A percentile compares a stretch with the other conserved stretches of the same genome.
These are phyloP conservation scores for Gallinago solitaria DNA, from an alignment of 2,797 vertebrate species.

Conservation along the genomic window DNA sequence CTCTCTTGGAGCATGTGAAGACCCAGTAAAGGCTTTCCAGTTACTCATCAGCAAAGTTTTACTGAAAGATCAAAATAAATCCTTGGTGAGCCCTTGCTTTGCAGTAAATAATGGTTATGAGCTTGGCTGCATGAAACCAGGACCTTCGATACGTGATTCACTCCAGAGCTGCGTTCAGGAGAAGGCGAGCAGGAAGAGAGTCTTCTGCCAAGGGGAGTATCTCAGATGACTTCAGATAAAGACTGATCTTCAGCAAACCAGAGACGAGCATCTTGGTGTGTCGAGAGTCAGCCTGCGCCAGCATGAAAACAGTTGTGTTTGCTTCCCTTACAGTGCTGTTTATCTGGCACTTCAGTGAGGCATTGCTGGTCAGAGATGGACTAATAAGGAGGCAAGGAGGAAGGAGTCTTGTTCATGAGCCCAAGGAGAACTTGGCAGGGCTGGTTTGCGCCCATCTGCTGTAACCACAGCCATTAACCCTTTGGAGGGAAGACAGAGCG, in stretches of 20 bases:
- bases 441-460: slow-evolving; percentile 34
- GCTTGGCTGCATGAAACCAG: neutral
- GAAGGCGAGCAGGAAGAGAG: neutral
- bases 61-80: neutral
- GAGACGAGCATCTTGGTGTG: neutral
- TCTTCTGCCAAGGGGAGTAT: neutral
- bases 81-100: neutral
- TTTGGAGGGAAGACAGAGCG: neutral
- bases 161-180: neutral
- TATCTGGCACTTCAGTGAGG: slow-evolving; percentile 36
- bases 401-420: slow-evolving; percentile 36
- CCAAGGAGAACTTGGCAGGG: slow-evolving; percentile 19
- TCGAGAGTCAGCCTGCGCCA: neutral
- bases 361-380: slow-evolving; percentile 60
- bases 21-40: slow-evolving; percentile 12
- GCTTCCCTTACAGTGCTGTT: slow-evolving; percentile 33
- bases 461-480: slow-evolving; percentile 40
- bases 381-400: slow-evolving; percentile 62
- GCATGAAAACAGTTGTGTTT: slow-evolving; percentile 23
- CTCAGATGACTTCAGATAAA: neutral
- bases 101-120: slow-evolving; percentile 12
- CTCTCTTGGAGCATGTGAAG: neutral
- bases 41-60: slow-evolving; percentile 4
- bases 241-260: neutral
- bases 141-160: slow-evolving; percentile 2